phyloP scores from a whole-genome alignment of 30 jellyfish, hydroid and myxozoan genomes.

The Catostylus mosaicus region DNA sequence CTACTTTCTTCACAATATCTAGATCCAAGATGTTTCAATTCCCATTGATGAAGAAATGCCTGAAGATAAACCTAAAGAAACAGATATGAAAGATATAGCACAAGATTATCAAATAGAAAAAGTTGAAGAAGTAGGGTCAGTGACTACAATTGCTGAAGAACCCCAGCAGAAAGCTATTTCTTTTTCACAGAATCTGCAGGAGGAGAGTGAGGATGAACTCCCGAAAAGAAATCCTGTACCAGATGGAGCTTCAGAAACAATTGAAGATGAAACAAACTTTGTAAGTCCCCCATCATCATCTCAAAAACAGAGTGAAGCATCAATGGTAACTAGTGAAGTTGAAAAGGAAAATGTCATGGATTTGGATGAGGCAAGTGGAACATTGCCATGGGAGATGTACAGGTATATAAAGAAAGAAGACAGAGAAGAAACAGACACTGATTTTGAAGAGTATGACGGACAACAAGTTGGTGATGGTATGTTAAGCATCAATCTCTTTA shows the following conservation, averaged over 20 bases:
- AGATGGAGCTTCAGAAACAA: constrained; percentile 18
- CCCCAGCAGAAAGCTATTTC: background rate
- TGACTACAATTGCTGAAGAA: background rate
- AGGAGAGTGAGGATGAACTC: constrained; percentile 3
- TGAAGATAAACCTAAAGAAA: background rate
- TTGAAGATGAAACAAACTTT: constrained; percentile 19
- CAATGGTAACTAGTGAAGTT: background rate
- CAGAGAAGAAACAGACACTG: constrained; percentile 60
- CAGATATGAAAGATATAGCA: background rate
- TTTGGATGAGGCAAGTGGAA: constrained; percentile 38
- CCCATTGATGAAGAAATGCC: constrained; percentile 6
- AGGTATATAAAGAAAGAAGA: constrained; percentile 53
- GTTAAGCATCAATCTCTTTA: background rate
- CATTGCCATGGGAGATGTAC: constrained; percentile 87
- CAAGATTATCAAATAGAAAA: background rate
- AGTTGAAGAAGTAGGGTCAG: background rate
- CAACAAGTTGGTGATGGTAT: constrained; percentile 39
- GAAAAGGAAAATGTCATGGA: background rate
- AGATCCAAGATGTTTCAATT: constrained; percentile 11
- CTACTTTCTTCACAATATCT: background rate
- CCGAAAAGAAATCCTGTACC: constrained; percentile 55
- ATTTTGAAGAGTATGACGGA: constrained; percentile 54
- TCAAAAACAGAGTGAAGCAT: background rate
- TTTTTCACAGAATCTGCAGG: background rate
- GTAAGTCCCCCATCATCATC: constrained; percentile 18